phyloP scores from a whole-genome alignment of 2,113 vertebrate species.

The Hiodon tergisus region DNA sequence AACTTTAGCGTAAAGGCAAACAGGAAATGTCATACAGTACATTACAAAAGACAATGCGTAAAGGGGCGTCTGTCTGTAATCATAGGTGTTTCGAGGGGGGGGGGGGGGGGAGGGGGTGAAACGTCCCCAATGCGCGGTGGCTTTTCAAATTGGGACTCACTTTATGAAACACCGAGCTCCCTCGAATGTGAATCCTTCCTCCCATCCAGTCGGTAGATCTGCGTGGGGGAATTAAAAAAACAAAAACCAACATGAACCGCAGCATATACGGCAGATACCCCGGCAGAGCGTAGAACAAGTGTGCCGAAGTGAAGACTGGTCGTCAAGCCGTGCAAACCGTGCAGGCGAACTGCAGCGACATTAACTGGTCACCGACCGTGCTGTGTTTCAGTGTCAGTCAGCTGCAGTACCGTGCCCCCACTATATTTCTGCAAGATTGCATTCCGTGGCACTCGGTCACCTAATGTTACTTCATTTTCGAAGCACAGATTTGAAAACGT shows the following conservation, averaged over 20 bases:
- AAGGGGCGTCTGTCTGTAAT: not conserved
- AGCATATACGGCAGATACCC: not conserved
- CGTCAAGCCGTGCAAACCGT: not conserved
- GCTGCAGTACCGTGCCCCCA: not conserved
- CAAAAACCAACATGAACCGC: not conserved
- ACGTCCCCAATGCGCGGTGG: not conserved
- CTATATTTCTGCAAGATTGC: not conserved
- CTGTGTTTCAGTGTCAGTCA: not conserved
- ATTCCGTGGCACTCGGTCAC: not conserved
- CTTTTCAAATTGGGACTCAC: slow-evolving; percentile 65
- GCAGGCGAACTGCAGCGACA: not conserved
- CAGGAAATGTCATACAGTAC: not conserved
- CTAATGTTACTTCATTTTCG: too few relatives aligned
- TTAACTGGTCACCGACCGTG: not conserved
- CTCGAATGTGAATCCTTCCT: slow-evolving; percentile 96
- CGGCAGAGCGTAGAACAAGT: not conserved
- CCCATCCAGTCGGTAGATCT: slow-evolving; percentile 97
- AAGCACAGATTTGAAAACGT: too few relatives aligned
- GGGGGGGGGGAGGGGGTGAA: not conserved
- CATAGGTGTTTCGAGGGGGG: not conserved
- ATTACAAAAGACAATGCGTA: not conserved
- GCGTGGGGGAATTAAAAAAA: slow-evolving; percentile 24
- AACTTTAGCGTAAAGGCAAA: not conserved
- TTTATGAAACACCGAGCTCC: slow-evolving; percentile 97
- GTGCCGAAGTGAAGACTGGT: not conserved